Conservation (phyloP, 2,888 invertebrate species). For the Plemyria rubiginata region DNA sequence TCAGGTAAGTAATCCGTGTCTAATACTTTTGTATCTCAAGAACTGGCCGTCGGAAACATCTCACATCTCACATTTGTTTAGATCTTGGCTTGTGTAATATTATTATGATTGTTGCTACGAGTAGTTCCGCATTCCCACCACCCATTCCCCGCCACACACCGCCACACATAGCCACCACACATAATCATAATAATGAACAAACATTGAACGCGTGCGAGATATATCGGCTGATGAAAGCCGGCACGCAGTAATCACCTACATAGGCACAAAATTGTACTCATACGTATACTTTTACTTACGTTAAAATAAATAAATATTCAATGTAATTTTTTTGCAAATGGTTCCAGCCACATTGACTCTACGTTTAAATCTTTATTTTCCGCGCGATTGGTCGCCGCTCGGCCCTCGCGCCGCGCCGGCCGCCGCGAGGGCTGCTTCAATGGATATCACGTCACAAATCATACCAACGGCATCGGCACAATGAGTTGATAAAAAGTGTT, state of each 20-base stretch:
- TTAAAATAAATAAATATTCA: background rate
- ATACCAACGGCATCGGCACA: slow-evolving; percentile 8
- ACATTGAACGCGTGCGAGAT: background rate
- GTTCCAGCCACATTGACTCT: background rate
- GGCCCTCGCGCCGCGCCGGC: background rate
- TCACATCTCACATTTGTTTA: slow-evolving; percentile 1
- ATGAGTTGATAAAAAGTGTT: slow-evolving; percentile 15
- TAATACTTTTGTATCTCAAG: background rate
- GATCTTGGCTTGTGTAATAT: background rate
- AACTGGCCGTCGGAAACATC: background rate
- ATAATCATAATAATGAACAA: slow-evolving; percentile 3
- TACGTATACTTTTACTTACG: background rate
- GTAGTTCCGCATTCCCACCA: slow-evolving; percentile 6
- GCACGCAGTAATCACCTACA: too few relatives aligned
- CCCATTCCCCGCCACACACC: too few relatives aligned
- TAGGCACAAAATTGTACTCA: too few relatives aligned
- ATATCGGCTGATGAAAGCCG: background rate
- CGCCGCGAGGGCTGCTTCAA: background rate
- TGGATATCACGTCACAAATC: slow-evolving; percentile 11
- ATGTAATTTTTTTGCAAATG: too few relatives aligned
- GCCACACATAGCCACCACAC: background rate
- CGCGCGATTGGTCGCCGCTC: slow-evolving; percentile 5
- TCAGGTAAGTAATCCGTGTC: too few relatives aligned
- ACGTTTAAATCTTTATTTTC: slow-evolving; percentile 5
- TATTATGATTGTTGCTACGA: slow-evolving; percentile 5